Conservation (phyloP, 1,140 invertebrate species). For the Heliothis virescens region DNA sequence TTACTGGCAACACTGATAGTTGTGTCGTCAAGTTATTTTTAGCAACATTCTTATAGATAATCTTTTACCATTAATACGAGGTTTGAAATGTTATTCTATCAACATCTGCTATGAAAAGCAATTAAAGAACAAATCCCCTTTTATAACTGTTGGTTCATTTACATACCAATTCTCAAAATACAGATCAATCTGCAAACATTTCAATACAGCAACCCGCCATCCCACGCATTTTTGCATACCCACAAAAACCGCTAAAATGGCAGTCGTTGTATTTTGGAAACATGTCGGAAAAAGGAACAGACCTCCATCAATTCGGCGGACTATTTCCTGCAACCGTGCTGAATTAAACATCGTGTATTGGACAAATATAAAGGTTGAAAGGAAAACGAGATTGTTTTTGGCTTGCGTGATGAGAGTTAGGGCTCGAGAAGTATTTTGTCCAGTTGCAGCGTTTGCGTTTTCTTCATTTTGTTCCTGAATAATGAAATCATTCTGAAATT, state of each 20-base stretch:
- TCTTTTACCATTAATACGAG: too few relatives aligned
- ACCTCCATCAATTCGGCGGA: conserved; percentile 26
- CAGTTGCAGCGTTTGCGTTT: neutral
- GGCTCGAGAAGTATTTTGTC: neutral
- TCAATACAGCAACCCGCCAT: neutral
- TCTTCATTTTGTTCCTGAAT: too few relatives aligned
- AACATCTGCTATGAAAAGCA: too few relatives aligned
- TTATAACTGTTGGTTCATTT: too few relatives aligned
- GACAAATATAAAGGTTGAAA: conserved; percentile 23
- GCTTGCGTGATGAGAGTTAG: neutral
- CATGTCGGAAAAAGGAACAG: neutral
- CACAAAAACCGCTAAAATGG: neutral
- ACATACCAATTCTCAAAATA: neutral
- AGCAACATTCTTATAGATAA: too few relatives aligned
- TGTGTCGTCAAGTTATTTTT: too few relatives aligned
- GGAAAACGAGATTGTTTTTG: neutral
- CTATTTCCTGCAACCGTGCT: conserved; percentile 27
- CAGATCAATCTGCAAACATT: neutral
- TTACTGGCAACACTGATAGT: too few relatives aligned
- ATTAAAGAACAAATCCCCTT: too few relatives aligned
- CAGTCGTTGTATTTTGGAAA: conserved; percentile 31
- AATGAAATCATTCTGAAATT: too few relatives aligned
- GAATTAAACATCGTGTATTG: conserved; percentile 46
- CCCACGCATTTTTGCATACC: neutral
- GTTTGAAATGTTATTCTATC: too few relatives aligned